Conservation (phyloP, 2,888 invertebrate species). For the Drosophila cognata region DNA sequence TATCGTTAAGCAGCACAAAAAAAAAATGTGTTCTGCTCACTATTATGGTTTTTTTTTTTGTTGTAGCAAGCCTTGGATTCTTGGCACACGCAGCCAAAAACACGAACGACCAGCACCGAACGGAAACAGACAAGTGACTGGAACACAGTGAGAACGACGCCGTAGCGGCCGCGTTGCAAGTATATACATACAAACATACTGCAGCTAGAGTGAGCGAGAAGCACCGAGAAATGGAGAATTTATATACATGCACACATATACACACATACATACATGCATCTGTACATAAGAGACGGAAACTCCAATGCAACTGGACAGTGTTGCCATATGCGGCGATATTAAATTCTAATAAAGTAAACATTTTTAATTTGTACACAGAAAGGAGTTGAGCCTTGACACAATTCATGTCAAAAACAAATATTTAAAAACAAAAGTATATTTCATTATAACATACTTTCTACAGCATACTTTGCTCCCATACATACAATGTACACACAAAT, state of each 20-base stretch:
- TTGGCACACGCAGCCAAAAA: conserved; percentile 18
- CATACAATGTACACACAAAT: conserved; percentile 1
- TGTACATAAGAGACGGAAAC: conserved; percentile 41
- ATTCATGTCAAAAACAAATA: not conserved
- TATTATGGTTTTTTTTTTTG: conserved; percentile 24
- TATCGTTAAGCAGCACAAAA: conserved; percentile 28
- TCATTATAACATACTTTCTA: not conserved
- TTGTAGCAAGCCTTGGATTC: conserved; percentile 29
- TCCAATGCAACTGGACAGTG: conserved; percentile 49
- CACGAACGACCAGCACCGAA: conserved; percentile 45
- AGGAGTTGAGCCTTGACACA: conserved; percentile 5
- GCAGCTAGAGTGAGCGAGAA: conserved; percentile 31
- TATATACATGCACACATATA: conserved; percentile 3
- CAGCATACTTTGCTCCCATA: not conserved
- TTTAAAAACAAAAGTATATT: not conserved
- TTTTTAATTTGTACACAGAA: conserved; percentile 15
- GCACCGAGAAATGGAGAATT: conserved; percentile 19
- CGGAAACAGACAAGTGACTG: conserved; percentile 58
- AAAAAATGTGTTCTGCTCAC: conserved; percentile 25
- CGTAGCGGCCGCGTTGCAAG: conserved; percentile 48
- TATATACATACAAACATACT: conserved; percentile 28
- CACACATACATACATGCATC: conserved; percentile 23
- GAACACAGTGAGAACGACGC: conserved; percentile 51
- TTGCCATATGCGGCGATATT: conserved; percentile 44
- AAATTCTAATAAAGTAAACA: conserved; percentile 29